Evolutionary conservation across 2,113 vertebrate genomes (phyloP).

Genomic region (Peromyscus californicus): DNA sequence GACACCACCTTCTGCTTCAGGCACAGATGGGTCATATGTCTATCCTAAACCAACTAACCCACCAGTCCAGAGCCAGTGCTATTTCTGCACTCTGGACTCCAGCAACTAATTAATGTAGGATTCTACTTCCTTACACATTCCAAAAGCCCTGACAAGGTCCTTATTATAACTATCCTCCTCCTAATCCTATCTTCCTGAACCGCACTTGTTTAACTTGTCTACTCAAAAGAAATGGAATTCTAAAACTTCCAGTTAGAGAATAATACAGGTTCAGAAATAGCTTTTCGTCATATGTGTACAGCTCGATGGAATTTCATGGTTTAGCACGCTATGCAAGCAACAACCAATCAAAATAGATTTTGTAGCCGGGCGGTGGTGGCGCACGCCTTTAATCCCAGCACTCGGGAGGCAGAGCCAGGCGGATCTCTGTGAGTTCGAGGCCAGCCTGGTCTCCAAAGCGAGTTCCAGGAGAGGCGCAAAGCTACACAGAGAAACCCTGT

Average conservation of each 20-base stretch:
- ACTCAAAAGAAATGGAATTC: background rate
- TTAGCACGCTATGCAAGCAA: background rate
- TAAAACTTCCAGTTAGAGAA: slow-evolving; percentile 10
- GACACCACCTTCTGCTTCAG: background rate
- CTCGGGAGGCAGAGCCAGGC: too few relatives aligned
- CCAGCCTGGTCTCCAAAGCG: too few relatives aligned
- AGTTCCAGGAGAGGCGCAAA: too few relatives aligned
- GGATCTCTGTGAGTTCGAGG: too few relatives aligned
- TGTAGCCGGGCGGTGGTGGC: too few relatives aligned
- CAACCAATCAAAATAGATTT: slow-evolving; percentile 33
- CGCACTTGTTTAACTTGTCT: background rate
- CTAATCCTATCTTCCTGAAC: background rate
- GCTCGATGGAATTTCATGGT: background rate
- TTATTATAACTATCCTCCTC: background rate
- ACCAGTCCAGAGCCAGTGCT: background rate
- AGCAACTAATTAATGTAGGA: background rate
- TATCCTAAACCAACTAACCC: background rate
- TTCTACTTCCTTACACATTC: background rate
- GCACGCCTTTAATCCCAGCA: too few relatives aligned
- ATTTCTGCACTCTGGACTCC: background rate
- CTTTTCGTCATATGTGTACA: background rate
- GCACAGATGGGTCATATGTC: background rate
- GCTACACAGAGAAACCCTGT: too few relatives aligned
- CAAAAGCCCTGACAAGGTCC: background rate
- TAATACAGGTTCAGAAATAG: background rate